phyloP scores from a whole-genome alignment of 2,113 vertebrate genomes.

The Cnemophilus loriae region DNA sequence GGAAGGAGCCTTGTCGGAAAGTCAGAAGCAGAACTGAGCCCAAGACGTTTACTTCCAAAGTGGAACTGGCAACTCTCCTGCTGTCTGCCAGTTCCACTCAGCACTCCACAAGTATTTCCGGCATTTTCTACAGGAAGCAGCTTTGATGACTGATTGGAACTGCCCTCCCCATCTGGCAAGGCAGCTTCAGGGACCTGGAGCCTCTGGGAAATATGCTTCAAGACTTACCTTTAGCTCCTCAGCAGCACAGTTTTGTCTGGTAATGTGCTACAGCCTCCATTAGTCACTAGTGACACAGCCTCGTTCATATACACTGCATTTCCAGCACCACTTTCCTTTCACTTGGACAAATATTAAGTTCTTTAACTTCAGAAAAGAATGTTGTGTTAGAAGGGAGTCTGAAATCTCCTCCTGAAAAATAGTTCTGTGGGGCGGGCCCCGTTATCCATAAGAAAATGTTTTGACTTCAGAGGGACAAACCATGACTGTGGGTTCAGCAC shows the following conservation, averaged over 20 bases:
- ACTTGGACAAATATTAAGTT: background rate
- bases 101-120: background rate
- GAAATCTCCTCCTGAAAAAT: background rate
- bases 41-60: background rate
- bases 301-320: background rate
- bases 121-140: background rate
- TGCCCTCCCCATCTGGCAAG: background rate
- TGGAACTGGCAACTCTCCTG: background rate
- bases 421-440: background rate
- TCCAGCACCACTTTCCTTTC: background rate
- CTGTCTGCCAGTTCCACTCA: background rate
- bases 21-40: background rate
- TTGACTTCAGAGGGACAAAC: background rate
- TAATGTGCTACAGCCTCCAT: background rate
- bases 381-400: background rate
- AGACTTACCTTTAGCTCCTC: background rate
- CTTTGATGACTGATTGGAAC: background rate
- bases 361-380: background rate
- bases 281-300: background rate
- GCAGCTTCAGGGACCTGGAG: background rate
- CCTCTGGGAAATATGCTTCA: background rate
- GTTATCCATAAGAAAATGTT: background rate
- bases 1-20: background rate
- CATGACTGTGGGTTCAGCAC: background rate
- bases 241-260: background rate